Conservation (phyloP, 2,888 invertebrate genomes). For the Therioaphis trifolii region DNA sequence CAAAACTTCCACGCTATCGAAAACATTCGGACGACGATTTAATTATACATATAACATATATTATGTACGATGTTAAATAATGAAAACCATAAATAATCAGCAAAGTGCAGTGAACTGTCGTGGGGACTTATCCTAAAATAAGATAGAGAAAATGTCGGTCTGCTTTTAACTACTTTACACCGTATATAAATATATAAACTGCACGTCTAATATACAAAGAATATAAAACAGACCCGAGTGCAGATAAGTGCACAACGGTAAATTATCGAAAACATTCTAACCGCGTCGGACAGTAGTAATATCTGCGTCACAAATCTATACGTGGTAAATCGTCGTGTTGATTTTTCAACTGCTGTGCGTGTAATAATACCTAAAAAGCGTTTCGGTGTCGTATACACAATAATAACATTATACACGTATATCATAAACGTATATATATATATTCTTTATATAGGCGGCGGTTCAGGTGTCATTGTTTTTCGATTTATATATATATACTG, state of each 20-base stretch:
- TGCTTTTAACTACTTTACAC: too few species aligned
- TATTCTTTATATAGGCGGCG: background rate
- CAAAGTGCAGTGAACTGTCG: slow-evolving; percentile 38
- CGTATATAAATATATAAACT: too few species aligned
- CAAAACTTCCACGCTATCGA: too few species aligned
- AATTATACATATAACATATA: slow-evolving; percentile 15
- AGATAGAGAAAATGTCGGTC: too few species aligned
- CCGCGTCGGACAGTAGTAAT: background rate
- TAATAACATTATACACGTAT: too few species aligned
- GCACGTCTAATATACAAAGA: too few species aligned
- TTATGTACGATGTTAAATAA: too few species aligned
- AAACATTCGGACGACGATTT: background rate
- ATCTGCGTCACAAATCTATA: background rate
- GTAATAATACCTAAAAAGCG: slow-evolving; percentile 3
- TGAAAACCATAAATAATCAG: slow-evolving; percentile 15
- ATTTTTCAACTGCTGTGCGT: background rate
- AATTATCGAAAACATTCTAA: background rate
- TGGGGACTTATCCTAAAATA: too few species aligned
- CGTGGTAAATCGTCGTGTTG: background rate
- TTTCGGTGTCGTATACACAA: background rate
- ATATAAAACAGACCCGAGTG: too few species aligned
- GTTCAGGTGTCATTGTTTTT: slow-evolving; percentile 13
- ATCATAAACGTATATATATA: background rate
- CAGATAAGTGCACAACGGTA: too few species aligned
- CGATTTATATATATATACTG: background rate